Conservation (phyloP, 2,888 invertebrate species). For the Baronia brevicornis region DNA sequence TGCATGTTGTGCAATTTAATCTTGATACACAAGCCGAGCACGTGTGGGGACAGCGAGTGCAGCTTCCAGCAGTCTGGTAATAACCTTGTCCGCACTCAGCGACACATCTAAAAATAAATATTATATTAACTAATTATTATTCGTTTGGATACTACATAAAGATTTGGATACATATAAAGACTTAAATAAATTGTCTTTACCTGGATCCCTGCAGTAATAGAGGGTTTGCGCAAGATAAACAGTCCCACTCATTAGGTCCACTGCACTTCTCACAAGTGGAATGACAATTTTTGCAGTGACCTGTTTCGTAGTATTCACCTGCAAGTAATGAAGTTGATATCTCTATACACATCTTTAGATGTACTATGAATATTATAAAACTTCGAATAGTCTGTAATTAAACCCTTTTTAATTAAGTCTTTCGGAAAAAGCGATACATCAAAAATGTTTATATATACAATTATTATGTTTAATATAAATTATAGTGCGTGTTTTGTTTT, state of each 20-base stretch:
- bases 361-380: too few relatives aligned
- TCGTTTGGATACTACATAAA: slow-evolving; percentile 19
- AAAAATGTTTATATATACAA: background rate
- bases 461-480: slow-evolving; percentile 26
- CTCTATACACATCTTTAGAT: slow-evolving; percentile 23
- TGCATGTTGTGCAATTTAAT: slow-evolving; percentile 87
- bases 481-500: background rate
- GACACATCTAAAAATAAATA: slow-evolving; percentile 76
- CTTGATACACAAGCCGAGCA: slow-evolving; percentile 86
- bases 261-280: slow-evolving; percentile 89
- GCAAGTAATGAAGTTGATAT: slow-evolving; percentile 38
- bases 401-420: too few relatives aligned
- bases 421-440: too few relatives aligned
- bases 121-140: slow-evolving; percentile 19
- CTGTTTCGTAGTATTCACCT: slow-evolving; percentile 85
- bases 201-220: slow-evolving; percentile 81
- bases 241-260: slow-evolving; percentile 85
- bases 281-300: slow-evolving; percentile 87
- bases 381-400: too few relatives aligned
- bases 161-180: too few relatives aligned
- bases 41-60: slow-evolving; percentile 86
- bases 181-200: slow-evolving; percentile 31
- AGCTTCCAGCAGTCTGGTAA: slow-evolving; percentile 83
- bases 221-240: slow-evolving; percentile 84
- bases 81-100: slow-evolving; percentile 86